Evolutionary conservation across 2,888 invertebrate genomes (phyloP), one percentile per base, ranked within the genome.

Genomic region (Leptopilina syphax): DNA sequence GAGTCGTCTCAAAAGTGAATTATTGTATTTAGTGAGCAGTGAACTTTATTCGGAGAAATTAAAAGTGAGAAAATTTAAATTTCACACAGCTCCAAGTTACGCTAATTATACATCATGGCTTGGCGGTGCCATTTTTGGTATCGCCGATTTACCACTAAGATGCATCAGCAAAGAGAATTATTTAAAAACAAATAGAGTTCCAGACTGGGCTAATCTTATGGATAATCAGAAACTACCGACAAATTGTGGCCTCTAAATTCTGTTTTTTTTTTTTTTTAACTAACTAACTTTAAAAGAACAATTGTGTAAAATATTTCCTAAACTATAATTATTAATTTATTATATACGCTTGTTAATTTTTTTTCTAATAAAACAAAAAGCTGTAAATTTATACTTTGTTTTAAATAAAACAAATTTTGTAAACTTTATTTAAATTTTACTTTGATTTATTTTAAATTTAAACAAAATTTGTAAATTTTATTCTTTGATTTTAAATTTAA

Each of bases 61-160:
- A 65, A 94, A 94, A 83, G 89, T 95, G 34, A 93, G 94, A 79
- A 93, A 92, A 44, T 95, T 98, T 90, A 96, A 96, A 92, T 97
- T 98, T 91, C 98, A 98, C 92, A 92, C 93, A 3, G 93, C 96
- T 60, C 97, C 97, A 18, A 95, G 96, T 54, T 95, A 96, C 90
- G 95, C 95, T 79, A 98, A 98, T 93, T 96, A 95, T 89, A 94
- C 95, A 12, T 95, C 96, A 63, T 99, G 98, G 98, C 92, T 97
- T 47, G 98, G 98, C 91, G 95, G 95, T 78, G 95, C 96, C 9
- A 94, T 97, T 84, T 96, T 96, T 90, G 96, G 96, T 68, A 95
- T 96, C 57, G 95, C 96, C 1, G 94, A 96, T 81, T 92, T 97
- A 54, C 93, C 94, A 57, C 94, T 94, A 79, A 94, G 96, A 67